Evolutionary conservation across 1,140 invertebrate species (phyloP).

Genomic region (Myzus persicae): DNA sequence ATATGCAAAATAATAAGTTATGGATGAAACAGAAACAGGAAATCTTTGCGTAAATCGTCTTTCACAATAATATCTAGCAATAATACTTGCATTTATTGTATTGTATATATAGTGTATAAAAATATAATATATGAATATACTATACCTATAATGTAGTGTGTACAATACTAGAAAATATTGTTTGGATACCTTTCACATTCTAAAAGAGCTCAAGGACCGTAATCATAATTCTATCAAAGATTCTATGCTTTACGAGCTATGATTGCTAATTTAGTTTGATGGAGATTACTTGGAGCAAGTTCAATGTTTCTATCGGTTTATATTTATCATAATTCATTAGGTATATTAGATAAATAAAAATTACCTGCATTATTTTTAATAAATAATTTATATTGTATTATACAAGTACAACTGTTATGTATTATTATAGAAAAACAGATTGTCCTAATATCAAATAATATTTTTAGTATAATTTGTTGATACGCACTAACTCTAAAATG

Average conservation of each 20-base stretch:
- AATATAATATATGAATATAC: background rate
- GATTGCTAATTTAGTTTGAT: slow-evolving; percentile 6
- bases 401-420: background rate
- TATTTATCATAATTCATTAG: background rate
- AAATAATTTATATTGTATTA: too few relatives aligned
- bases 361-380: background rate
- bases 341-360: background rate
- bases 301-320: background rate
- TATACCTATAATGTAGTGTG: background rate
- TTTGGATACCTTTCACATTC: slow-evolving; percentile 37
- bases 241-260: slow-evolving; percentile 2
- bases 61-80: slow-evolving; percentile 21
- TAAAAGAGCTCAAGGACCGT: slow-evolving; percentile 51
- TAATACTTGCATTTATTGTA: background rate
- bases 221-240: slow-evolving; percentile 50
- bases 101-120: too few relatives aligned
- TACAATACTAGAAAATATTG: slow-evolving; percentile 36
- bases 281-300: background rate
- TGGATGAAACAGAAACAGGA: background rate
- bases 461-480: too few relatives aligned
- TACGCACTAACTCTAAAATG: too few relatives aligned
- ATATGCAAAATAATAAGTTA: background rate
- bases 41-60: background rate
- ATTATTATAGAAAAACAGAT: background rate
- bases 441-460: background rate